Conservation (phyloP, 2,113 vertebrate species). For the Prochilodus magdalenae region DNA sequence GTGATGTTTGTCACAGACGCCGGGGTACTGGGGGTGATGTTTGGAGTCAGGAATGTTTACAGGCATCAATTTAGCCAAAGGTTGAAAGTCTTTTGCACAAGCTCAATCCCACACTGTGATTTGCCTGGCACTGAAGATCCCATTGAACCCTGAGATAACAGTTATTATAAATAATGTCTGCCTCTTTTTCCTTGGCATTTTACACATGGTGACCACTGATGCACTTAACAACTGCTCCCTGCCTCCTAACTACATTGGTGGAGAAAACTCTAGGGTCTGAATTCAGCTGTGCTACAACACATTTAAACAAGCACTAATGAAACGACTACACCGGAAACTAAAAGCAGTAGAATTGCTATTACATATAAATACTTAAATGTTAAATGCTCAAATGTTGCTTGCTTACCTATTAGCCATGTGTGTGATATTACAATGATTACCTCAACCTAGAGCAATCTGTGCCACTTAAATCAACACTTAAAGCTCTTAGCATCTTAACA, state of each 20-base stretch:
- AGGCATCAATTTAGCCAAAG: constrained; percentile 45
- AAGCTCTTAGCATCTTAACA: neutral
- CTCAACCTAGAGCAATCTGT: neutral
- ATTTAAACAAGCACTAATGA: neutral
- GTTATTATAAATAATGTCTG: constrained; percentile 62
- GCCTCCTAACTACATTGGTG: neutral
- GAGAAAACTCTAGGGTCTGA: neutral
- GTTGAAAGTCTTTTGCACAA: constrained; percentile 1
- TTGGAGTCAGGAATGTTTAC: constrained; percentile 34
- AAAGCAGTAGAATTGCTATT: neutral
- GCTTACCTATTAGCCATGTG: neutral
- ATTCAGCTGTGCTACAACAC: neutral
- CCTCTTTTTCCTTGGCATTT: constrained; percentile 51
- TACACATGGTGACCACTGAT: constrained; percentile 60
- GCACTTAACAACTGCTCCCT: constrained; percentile 50
- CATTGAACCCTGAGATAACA: constrained; percentile 48
- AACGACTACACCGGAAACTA: neutral
- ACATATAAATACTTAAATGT: neutral
- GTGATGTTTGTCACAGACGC: constrained; percentile 51
- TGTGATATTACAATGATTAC: neutral
- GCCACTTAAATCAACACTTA: neutral
- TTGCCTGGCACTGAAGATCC: constrained; percentile 22
- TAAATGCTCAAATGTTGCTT: neutral
- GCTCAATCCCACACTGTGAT: neutral
- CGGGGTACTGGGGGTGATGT: constrained; percentile 45